Evolutionary conservation across 2,113 vertebrate genomes (phyloP).

Genomic region (Prolemur simus): DNA sequence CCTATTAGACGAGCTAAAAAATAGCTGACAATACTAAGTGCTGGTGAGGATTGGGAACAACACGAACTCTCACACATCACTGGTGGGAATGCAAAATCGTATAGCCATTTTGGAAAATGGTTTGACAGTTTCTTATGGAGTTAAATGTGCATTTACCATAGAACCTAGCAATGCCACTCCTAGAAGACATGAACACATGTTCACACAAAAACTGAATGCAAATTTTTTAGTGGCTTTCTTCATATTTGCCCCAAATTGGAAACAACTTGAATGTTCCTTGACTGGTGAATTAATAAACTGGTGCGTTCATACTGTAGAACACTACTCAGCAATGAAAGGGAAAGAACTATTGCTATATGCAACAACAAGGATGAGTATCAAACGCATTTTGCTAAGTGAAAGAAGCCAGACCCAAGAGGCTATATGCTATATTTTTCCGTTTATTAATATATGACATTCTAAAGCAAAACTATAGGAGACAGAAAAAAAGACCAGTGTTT

Average conservation of each 20-base stretch:
- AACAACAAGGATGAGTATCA: rapidly evolving
- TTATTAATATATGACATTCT: background rate
- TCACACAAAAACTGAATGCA: background rate
- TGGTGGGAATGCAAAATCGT: background rate
- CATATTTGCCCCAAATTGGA: background rate
- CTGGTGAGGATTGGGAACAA: background rate
- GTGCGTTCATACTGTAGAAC: rapidly evolving
- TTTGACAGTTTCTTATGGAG: background rate
- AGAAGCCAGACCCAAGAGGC: background rate
- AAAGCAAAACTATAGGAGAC: background rate
- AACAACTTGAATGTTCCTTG: background rate
- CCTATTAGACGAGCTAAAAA: background rate
- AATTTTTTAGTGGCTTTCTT: background rate
- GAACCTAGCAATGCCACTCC: background rate
- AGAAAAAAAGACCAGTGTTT: background rate
- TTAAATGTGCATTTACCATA: background rate
- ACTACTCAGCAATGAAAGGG: background rate
- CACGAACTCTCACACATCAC: background rate
- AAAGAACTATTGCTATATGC: rapidly evolving
- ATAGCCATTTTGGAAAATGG: rapidly evolving
- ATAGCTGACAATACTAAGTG: background rate
- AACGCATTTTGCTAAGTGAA: background rate
- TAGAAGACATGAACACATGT: background rate
- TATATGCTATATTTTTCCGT: rapidly evolving
- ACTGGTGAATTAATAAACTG: background rate